Evolutionary conservation across 2,888 invertebrate species (phyloP), one percentile per base, ranked within the genome.

Genomic region (Silvanus unidentatus): DNA sequence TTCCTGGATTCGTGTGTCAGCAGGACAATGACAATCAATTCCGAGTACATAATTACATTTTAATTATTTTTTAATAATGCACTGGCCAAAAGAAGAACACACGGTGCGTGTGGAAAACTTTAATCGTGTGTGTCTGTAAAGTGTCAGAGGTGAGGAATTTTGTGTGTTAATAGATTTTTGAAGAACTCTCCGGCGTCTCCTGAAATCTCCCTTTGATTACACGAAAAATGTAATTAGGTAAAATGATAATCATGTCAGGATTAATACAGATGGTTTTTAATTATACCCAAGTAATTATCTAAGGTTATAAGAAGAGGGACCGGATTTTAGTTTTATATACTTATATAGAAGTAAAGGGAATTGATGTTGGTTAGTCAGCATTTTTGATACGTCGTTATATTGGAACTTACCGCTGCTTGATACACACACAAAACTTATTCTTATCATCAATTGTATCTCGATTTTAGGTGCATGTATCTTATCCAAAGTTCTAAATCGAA

Each of bases 361-460:
- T 32, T 32, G 32, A 12, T 32, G 32, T 32, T 32, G 32, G 32
- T 49, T 45, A 49, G 39, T 45, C 49, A 45, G 49, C 49, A 49
- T 30, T 45, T 43, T 39, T 40, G 43, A 34, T 34, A 32, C 36
- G 11, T 44, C 32, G 22, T 22, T 8, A 8, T 22, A 43, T 45
- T 42, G 45, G 43, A 32, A 43, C 27, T 14, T 16, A 36, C 44
- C 47, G 47, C 41, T 34, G 32, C 40, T 22, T 22, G 22, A 22
- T 22, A 22, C 22, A 22, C 22, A 22, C 22, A 22, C 22, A 22
- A 3, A 22, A 5, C 3, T 8, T 5, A 22, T 5, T 32, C 32
- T 32, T 32, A 32, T 32, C 32, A 22, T 22, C 22, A n/a, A n/a
- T 22, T 22, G 22, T 22, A 22, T 22, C 22, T 22, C 22, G 4